These are phyloP conservation scores for Oceanodroma leucorhoa DNA, from an alignment of 2,797 vertebrate genomes.

Conservation along the genomic window DNA sequence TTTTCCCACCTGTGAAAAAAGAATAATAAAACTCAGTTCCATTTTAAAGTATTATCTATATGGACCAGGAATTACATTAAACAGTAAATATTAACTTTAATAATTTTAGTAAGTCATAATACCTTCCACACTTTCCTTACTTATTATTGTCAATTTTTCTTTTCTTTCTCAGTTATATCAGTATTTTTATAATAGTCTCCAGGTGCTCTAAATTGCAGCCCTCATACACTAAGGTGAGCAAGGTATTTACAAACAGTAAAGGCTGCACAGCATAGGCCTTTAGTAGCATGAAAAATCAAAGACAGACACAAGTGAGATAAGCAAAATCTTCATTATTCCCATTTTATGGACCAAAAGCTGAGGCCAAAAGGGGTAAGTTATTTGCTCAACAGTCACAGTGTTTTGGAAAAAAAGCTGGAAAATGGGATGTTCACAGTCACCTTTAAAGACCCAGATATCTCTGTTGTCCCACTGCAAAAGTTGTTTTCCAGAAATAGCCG, in stretches of 20 bases:
- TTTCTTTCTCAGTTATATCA: background rate
- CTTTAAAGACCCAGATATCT: background rate
- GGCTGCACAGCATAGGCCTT: rapidly evolving
- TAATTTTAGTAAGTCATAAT: background rate
- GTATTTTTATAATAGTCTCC: background rate
- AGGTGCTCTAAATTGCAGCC: background rate
- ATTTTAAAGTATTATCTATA: background rate
- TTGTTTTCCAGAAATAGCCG: background rate
- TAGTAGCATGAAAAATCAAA: background rate
- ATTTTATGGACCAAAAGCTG: background rate
- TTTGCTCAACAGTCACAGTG: background rate
- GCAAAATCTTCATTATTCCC: background rate
- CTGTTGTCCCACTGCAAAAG: background rate
- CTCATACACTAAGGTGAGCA: background rate
- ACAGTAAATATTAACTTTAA: background rate
- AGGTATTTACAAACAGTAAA: background rate
- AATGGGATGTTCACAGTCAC: background rate
- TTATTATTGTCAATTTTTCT: background rate
- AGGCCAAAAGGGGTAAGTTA: background rate
- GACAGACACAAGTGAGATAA: background rate
- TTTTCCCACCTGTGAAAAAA: background rate
- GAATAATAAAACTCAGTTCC: background rate
- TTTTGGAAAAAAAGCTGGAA: background rate
- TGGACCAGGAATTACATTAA: background rate
- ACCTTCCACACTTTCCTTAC: background rate